phyloP scores from a whole-genome alignment of 2,888 invertebrate species.

The Clepsis dumicolana region DNA sequence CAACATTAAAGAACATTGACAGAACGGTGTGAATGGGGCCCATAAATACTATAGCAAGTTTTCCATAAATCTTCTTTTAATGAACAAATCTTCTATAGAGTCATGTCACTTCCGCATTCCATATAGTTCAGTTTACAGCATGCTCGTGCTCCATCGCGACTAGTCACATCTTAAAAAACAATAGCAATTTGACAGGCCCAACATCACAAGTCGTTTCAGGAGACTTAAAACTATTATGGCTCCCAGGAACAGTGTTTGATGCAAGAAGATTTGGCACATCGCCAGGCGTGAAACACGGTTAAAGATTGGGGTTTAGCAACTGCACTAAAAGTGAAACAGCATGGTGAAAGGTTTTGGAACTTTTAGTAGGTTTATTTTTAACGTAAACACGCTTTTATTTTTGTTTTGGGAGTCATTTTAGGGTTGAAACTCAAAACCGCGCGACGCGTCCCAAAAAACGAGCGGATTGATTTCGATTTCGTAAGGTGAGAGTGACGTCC shows the following conservation, averaged over 20 bases:
- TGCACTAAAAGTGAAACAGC: conserved; percentile 1
- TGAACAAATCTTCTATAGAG: too few relatives aligned
- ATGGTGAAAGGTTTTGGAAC: conserved; percentile 1
- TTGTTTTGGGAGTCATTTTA: background rate
- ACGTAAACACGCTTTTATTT: background rate
- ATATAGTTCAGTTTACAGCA: too few relatives aligned
- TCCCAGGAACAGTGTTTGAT: background rate
- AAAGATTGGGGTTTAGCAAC: background rate
- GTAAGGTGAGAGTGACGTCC: background rate
- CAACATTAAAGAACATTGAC: too few relatives aligned
- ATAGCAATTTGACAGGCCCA: background rate
- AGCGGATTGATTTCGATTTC: background rate
- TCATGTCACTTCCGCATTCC: too few relatives aligned
- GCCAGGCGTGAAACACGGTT: background rate
- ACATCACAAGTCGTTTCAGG: background rate
- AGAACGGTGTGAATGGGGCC: too few relatives aligned
- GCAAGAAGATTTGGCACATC: background rate
- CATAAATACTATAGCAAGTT: too few relatives aligned
- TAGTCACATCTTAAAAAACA: too few relatives aligned
- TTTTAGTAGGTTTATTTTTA: background rate
- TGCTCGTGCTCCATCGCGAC: too few relatives aligned
- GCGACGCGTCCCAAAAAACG: background rate
- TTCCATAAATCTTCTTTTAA: too few relatives aligned
- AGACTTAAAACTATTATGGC: background rate
- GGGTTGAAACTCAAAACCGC: background rate